Evolutionary conservation across 2,888 invertebrate genomes (phyloP), one percentile per base, ranked within the genome.

Genomic region (Aphidius colemani): DNA sequence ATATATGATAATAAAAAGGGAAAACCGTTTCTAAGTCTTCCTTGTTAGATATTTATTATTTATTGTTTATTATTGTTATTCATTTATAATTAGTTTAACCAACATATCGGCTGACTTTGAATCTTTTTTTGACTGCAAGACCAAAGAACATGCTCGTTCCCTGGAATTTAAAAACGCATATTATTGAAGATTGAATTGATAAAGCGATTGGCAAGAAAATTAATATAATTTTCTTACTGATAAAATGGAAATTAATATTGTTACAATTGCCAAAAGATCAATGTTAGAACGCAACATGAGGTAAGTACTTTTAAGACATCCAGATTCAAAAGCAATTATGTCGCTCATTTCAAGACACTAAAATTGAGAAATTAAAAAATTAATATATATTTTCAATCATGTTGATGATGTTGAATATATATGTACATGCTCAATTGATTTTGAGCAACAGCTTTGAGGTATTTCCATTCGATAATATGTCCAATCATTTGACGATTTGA

Each of bases 1-100:
- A 77, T 77, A 77, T 77, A 78, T 77, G 77, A 77, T 77, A 77
- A 77, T 78, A 77, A 77, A 78, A 73, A 68, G 70, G 67, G 69
- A 73, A 75, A 76, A 77, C 68, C 71, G 64, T 64, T 74, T 75
- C 73, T 67, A 61, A 69, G 60, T 58, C 58, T 45, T 43, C 41
- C 49, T 18, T 61, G 66, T 18, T 66, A 55, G 55, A 18, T 50
- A 11, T 57, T 57, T 67, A 59, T 67, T 67, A 11, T 13, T 48
- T 6, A 59, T 67, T 67, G 9, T 13, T 48, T 6, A 13, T 64
- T 10, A 51, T 45, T 50, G 13, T 61, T 46, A 55, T 61, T 61
- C 60, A 46, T 50, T 45, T 10, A 3, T 11, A 39, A 7, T 59
- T 53, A 56, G 50, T 44, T 63, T 60, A 64, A 60, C 62, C 59